Percentiles rank a stretch among this genome's conserved stretches.
Conservation (phyloP, 2,797 vertebrate species). For the Babyrousa celebensis region DNA sequence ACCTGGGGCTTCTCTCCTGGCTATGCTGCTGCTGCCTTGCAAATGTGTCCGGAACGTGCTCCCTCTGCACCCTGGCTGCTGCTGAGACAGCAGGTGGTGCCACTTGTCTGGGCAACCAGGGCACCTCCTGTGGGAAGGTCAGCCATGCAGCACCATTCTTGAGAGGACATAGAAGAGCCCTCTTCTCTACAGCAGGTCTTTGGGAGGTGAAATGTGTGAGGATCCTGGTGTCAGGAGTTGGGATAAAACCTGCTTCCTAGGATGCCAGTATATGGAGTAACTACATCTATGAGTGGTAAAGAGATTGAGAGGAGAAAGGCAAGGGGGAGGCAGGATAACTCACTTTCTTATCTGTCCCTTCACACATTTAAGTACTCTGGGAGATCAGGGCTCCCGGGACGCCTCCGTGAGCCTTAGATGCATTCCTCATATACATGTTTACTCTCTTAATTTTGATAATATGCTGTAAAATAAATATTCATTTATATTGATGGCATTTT, state of each 20-base stretch:
- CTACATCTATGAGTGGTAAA: not conserved
- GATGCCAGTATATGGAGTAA: not conserved
- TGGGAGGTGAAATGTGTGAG: not conserved
- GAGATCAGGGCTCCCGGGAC: not conserved
- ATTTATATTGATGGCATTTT: not conserved
- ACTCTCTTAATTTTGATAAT: not conserved
- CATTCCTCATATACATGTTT: not conserved
- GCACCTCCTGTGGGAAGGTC: constrained; percentile 57
- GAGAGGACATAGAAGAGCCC: not conserved
- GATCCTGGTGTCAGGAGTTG: not conserved
- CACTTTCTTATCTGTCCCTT: not conserved
- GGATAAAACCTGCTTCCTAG: not conserved
- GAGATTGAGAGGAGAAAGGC: not conserved
- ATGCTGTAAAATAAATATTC: not conserved
- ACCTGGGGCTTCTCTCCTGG: constrained; percentile 53
- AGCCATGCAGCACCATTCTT: not conserved
- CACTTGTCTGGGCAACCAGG: constrained; percentile 30
- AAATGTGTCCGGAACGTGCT: not conserved
- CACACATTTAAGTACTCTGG: fast-evolving
- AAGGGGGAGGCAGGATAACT: not conserved
- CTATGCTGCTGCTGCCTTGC: not conserved
- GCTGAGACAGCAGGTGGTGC: constrained; percentile 12
- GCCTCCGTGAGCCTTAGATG: not conserved
- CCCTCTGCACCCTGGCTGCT: not conserved
- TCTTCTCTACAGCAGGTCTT: not conserved